phyloP scores from a whole-genome alignment of 2,113 vertebrate genomes.

The Vicugna pacos region DNA sequence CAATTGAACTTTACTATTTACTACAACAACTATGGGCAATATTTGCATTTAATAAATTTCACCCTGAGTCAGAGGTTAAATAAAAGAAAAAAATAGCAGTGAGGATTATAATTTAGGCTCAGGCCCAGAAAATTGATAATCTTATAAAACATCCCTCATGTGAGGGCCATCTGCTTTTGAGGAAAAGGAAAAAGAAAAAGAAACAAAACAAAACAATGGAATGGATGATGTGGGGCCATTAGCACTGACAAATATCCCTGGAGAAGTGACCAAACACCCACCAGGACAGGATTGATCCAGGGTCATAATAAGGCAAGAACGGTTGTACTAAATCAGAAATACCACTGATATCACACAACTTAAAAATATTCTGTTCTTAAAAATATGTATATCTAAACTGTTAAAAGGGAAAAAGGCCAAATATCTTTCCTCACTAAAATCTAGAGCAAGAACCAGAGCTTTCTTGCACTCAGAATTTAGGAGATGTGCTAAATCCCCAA shows the following conservation, averaged over 20 bases:
- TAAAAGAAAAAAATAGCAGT: not conserved
- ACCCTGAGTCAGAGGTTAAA: not conserved
- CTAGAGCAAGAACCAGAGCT: not conserved
- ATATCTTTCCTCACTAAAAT: not conserved
- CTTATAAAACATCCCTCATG: not conserved
- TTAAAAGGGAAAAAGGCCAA: not conserved
- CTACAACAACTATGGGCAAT: not conserved
- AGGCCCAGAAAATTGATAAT: not conserved
- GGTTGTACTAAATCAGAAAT: not conserved
- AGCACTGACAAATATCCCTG: slow-evolving; percentile 3
- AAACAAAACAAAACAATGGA: not conserved
- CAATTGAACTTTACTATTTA: not conserved
- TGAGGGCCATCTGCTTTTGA: not conserved
- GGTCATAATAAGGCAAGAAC: not conserved
- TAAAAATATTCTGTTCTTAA: not conserved
- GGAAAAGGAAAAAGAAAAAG: not conserved
- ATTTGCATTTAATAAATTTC: not conserved
- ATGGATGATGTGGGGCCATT: not conserved
- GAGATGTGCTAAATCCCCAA: not conserved
- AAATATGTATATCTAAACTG: not conserved
- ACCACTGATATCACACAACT: not conserved
- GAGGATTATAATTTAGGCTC: not conserved
- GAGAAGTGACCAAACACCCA: not conserved
- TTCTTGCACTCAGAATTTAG: not conserved
- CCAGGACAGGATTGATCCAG: not conserved